phyloP scores from a whole-genome alignment of 1,140 invertebrate genomes.

The Pantala flavescens region DNA sequence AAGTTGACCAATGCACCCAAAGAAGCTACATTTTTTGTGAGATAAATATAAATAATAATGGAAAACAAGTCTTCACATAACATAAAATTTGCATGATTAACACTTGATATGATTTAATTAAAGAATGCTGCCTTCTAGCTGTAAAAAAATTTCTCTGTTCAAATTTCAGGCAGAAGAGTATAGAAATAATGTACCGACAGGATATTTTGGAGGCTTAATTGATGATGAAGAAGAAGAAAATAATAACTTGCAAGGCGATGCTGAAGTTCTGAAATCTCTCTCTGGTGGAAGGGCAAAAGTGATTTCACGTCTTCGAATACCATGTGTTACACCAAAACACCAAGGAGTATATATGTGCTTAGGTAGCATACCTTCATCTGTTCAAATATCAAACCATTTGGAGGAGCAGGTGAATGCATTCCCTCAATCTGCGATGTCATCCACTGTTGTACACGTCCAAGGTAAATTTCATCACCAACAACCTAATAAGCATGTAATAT shows the following conservation, averaged over 20 bases:
- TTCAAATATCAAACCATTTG: not conserved
- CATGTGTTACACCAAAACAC: conserved; percentile 45
- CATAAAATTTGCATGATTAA: too few species aligned
- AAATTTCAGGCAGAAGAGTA: not conserved
- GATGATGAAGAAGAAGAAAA: not conserved
- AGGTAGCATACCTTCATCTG: conserved; percentile 30
- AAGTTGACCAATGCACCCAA: too few species aligned
- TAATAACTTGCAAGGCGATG: not conserved
- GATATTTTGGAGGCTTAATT: not conserved
- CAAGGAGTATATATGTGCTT: conserved; percentile 59
- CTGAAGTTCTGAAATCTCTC: not conserved
- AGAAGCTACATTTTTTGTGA: too few species aligned
- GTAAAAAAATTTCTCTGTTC: not conserved
- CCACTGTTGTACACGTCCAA: not conserved
- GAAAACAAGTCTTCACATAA: too few species aligned
- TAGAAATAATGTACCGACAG: not conserved
- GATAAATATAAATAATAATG: too few species aligned
- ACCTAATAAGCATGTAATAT: too few species aligned
- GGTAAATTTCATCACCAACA: not conserved
- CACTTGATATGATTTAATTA: too few species aligned
- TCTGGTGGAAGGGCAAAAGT: conserved; percentile 44
- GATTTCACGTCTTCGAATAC: conserved; percentile 52
- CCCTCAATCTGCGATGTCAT: not conserved
- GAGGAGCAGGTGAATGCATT: not conserved
- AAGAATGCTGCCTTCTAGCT: too few species aligned